phyloP scores from a whole-genome alignment of 2,888 invertebrate genomes.

The Drosophila suboccidentalis region DNA sequence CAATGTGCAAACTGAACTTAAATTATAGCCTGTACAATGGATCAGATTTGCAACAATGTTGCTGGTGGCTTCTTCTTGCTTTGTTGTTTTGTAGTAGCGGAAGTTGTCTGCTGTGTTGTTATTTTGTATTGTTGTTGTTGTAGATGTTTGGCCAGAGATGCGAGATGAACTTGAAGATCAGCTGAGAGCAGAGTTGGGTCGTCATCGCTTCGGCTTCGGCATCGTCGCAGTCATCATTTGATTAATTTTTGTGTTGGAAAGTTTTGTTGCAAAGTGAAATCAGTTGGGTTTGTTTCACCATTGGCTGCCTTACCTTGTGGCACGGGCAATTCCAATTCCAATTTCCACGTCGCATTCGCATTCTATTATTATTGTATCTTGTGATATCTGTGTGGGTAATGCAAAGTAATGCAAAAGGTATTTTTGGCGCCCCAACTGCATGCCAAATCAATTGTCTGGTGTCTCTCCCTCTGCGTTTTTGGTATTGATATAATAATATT shows the following conservation, averaged over 20 bases:
- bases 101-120: slow-evolving; percentile 63
- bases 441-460: slow-evolving; percentile 77
- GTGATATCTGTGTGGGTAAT: slow-evolving; percentile 35
- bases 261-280: slow-evolving; percentile 77
- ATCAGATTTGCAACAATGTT: slow-evolving; percentile 71
- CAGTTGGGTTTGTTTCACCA: slow-evolving; percentile 60
- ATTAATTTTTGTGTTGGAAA: slow-evolving; percentile 78
- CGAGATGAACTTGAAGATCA: slow-evolving; percentile 77
- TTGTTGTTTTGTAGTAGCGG: slow-evolving; percentile 57
- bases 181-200: slow-evolving; percentile 45
- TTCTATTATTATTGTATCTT: slow-evolving; percentile 59
- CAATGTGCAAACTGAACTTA: slow-evolving; percentile 57
- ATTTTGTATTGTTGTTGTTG: slow-evolving; percentile 38
- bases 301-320: slow-evolving; percentile 25
- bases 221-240: slow-evolving; percentile 67
- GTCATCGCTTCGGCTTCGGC: slow-evolving; percentile 25
- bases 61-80: slow-evolving; percentile 27
- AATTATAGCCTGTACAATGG: slow-evolving; percentile 44
- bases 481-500: slow-evolving; percentile 63
- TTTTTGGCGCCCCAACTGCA: slow-evolving; percentile 61
- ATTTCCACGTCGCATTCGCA: slow-evolving; percentile 73
- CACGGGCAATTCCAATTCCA: slow-evolving; percentile 60
- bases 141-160: slow-evolving; percentile 23
- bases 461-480: slow-evolving; percentile 15
- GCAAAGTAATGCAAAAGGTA: slow-evolving; percentile 64